phyloP scores from a whole-genome alignment of 2,113 vertebrate genomes.

The Ardeotis arabs region DNA sequence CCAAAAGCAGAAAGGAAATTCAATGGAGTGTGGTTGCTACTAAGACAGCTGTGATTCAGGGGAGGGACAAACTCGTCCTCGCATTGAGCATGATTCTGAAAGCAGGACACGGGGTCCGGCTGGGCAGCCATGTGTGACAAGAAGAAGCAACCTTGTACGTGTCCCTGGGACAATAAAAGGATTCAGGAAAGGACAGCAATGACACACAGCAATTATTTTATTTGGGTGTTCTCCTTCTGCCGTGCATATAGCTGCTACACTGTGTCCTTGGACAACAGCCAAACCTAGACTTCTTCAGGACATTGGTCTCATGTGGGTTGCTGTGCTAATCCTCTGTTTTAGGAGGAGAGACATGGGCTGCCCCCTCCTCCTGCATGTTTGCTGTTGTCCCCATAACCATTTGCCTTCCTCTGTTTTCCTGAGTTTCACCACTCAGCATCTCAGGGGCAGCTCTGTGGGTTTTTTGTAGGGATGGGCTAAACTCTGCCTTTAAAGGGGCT shows the following conservation, averaged over 20 bases:
- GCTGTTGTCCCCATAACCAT: background rate
- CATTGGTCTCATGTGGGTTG: background rate
- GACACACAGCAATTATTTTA: background rate
- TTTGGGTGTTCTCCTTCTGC: background rate
- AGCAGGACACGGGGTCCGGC: background rate
- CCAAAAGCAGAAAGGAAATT: background rate
- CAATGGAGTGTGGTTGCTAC: background rate
- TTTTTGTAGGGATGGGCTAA: background rate
- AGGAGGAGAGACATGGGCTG: background rate
- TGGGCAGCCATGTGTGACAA: accelerated
- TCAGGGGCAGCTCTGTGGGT: background rate
- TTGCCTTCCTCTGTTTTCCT: background rate
- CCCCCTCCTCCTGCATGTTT: background rate
- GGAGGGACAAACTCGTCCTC: background rate
- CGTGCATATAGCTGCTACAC: background rate
- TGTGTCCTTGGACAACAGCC: background rate
- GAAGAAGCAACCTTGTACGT: background rate
- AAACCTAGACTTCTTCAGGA: background rate
- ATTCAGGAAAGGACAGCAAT: background rate
- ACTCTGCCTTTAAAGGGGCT: background rate
- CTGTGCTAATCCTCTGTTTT: background rate
- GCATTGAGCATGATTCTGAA: background rate
- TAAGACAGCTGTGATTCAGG: background rate
- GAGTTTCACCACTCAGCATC: background rate
- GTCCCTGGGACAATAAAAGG: background rate